These are phyloP conservation scores for Tribolium castaneum DNA, from an alignment of 1,140 invertebrate species.

Conservation along the genomic window DNA sequence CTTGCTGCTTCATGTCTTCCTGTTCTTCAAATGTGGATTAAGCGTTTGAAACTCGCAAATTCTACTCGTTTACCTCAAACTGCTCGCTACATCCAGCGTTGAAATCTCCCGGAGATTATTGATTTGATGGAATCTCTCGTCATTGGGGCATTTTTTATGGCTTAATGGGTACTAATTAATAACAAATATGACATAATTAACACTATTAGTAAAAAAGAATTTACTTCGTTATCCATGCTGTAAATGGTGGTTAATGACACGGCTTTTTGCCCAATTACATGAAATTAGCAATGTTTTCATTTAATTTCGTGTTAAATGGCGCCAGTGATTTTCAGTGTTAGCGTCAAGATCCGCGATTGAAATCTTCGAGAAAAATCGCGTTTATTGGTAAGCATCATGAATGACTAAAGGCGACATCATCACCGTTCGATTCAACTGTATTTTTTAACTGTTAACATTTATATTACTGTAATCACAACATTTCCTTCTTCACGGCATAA, in stretches of 20 bases:
- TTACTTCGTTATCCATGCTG: not conserved
- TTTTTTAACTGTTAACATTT: slow-evolving; percentile 37
- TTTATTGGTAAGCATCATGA: not conserved
- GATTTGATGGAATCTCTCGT: not conserved
- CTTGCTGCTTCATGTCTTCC: not conserved
- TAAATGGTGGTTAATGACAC: not conserved
- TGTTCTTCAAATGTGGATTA: slow-evolving; percentile 7
- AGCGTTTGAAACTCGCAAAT: not conserved
- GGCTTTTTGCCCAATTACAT: not conserved
- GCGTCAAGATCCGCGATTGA: not conserved
- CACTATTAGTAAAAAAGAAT: not conserved
- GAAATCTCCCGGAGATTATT: not conserved
- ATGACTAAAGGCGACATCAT: slow-evolving; percentile 27
- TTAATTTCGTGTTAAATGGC: not conserved
- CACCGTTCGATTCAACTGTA: slow-evolving; percentile 38
- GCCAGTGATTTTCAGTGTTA: not conserved
- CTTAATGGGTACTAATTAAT: not conserved
- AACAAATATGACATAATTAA: not conserved
- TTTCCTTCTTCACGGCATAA: slow-evolving; percentile 1
- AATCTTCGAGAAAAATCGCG: not conserved
- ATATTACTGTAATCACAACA: slow-evolving; percentile 27
- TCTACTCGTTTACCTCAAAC: not conserved
- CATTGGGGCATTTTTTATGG: not conserved
- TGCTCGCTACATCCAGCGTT: not conserved
- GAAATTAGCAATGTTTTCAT: not conserved